Evolutionary conservation across 2,797 vertebrate genomes (phyloP), one percentile per base, ranked within the genome.

Genomic region (Varecia variegata): DNA sequence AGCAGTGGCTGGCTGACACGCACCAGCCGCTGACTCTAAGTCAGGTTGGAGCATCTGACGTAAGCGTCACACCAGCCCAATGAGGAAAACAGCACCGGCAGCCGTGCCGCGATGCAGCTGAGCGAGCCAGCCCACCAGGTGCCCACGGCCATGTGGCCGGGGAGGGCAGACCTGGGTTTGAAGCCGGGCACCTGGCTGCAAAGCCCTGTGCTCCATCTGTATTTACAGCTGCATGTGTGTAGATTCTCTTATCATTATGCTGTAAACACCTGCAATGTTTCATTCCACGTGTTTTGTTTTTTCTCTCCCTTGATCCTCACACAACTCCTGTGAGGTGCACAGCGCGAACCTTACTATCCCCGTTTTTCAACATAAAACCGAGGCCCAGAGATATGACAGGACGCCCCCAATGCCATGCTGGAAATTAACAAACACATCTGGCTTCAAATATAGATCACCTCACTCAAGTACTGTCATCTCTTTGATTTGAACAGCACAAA

Each of bases 371-470:
- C 15, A 65, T 20, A 38, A 77, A 79, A 71, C 30, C 0, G 43
- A 50, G 23, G 35, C 30, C 40, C 30, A 7, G 62, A 77, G 30
- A 50, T 54, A 38, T 2, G 14, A 35, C 35, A 45, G 32, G 21
- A 13, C 15, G 40, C 56, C 38, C 5, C 10, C 40, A 40, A 4
- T 10, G 20, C 70, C 58, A 0, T 1, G 0, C 7, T 17, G 27
- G 40, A 32, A 56, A 35, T 50, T 43, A 18, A 38, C 38, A 32
- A 25, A 32, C 52, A 20, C 13, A 15, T 1, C 12, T 0, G 14
- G 7, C 40, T n/a, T 43, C 40, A 1, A 2, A 25, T 10, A 3
- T 0, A 7, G 11, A 7, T 35, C 3, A 1, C 2, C 20, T 38
- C 10, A 32, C 45, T 54, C 52, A 50, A 2, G 15, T 9, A 62